Base-by-base conservation (phyloP, 2,797 vertebrate genomes). In the Anniella stebbinsi region DNA sequence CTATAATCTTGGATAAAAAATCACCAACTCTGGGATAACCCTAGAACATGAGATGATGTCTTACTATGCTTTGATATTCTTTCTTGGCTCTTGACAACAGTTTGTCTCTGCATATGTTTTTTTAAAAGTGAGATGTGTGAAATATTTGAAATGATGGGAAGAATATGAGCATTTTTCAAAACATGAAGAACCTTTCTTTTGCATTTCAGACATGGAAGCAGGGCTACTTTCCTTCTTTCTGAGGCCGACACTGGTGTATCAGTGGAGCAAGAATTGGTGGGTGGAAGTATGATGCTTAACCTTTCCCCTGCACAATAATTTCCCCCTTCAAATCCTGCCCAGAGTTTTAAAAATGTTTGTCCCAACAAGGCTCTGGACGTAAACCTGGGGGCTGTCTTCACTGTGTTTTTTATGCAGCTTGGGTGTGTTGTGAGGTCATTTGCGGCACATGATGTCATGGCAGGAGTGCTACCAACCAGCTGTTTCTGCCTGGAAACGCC, bases 1-100 rank as follows among this genome's bases (percentile, higher is more conserved):
- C 91, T 95, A 85, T 88, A 88, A 93, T 91, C 90, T 87, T 93
- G 90, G 92, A 92, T 92, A 73, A 90, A 95, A 96, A 94, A 78
- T 1, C 86, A 87, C 45, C 70, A 76, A 66, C 45, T 38, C 78
- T 90, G 70, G 78, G 25, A 75, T 36, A 66, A 82, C 92, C 92
- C 82, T 75, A 66, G 80, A 86, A 82, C 87, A 89, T 80, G 63
- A n/a, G 81, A 45, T 90, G 88, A 87, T 93, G 13, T 4, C 63
- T 89, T 8, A 0, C 81, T 93, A 69, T 93, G 82, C 84, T 88
- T 91, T 92, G 89, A 92, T 87, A 91, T 90, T 90, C 81, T 86
- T 25, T 90, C 48, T 38, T 57, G 93, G 84, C 78, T 90, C 89
- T 88, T 66, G 88, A 88, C 81, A 45, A 67, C 17, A 30, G 87